Base-by-base conservation (phyloP, 2,888 invertebrate genomes). In the Glaucopsyche alexis region DNA sequence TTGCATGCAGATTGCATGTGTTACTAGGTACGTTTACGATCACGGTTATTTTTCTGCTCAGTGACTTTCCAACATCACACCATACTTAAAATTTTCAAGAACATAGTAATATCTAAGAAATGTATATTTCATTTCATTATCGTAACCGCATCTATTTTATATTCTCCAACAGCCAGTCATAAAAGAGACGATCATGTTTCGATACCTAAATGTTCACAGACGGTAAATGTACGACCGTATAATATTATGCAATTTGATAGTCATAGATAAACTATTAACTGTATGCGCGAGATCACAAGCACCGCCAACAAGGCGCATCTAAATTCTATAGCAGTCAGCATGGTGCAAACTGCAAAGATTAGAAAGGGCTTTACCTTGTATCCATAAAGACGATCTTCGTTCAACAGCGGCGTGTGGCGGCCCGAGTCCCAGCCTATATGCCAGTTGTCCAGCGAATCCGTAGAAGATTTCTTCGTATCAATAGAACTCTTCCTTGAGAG, bases 391-490 rank as follows among this genome's bases (percentile, higher is more conserved):
- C 67, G 67, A 16, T 67, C 67, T 9, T 67, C 67, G 45, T 16
- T 42, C 19, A 60, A 84, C 64, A 94, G 93, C n/a, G 95, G 94
- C 79, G 94, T 94, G 75, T 95, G 91, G 76, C 95, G 92, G 73
- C 94, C 94, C 1, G 94, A 92, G 80, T 96, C 96, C 96, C 95
- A 96, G 70, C 95, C 94, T 80, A 94, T 94, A 74, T 96, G 94
- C 89, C 95, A 94, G 70, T 94, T 93, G 81, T 96, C 96, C 85
- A 96, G 84, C 1, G 96, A 96, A 85, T 96, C 96, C 52, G 95
- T 95, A 0, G 96, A 96, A 73, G 92, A 93, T 76, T 92, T 93
- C 79, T 90, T 91, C 74, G 91, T 91, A 75, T 91, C 92, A 45
- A 91, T 90, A 0, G 91, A 92, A 80, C 89, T 92, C 80, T 95